A percentile compares a stretch with the other conserved stretches of the same genome.
These are phyloP conservation scores for Enteromius radiatus DNA, from an alignment of 2,797 vertebrate genomes.

Conservation along the genomic window DNA sequence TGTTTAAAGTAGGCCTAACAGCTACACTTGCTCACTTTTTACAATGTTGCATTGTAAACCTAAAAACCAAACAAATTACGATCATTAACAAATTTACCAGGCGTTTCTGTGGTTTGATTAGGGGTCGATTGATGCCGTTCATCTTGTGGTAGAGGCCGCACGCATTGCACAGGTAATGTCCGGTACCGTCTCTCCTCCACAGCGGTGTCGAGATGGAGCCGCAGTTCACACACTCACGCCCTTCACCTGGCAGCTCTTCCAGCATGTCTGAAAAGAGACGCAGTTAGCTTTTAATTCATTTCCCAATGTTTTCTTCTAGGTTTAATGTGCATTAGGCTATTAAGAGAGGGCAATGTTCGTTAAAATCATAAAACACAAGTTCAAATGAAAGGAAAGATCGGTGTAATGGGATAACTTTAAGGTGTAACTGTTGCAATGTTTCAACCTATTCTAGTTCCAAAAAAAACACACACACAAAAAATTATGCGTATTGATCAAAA, in stretches of 20 bases:
- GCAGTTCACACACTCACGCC: conserved; percentile 96
- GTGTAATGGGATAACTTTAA: not conserved
- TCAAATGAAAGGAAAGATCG: not conserved
- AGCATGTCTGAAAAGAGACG: conserved; percentile 78
- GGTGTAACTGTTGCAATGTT: not conserved
- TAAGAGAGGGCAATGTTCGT: conserved; percentile 1
- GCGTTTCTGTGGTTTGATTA: conserved; percentile 94
- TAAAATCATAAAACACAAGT: conserved; percentile 1
- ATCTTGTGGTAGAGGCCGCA: conserved; percentile 99
- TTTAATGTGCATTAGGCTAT: too few species aligned
- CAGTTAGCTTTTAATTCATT: not conserved
- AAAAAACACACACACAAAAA: not conserved
- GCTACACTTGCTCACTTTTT: not conserved
- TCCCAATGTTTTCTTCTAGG: not conserved
- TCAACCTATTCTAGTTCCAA: too few species aligned
- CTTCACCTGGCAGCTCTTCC: conserved; percentile 88
- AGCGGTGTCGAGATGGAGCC: conserved; percentile 96
- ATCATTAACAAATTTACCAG: conserved; percentile 80
- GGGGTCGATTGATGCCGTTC: conserved; percentile 96
- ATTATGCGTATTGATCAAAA: not conserved
- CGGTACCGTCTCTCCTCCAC: conserved; percentile 95
- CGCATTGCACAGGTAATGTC: conserved; percentile 97
- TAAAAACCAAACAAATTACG: not conserved
- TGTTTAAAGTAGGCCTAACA: too few species aligned
- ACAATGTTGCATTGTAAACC: not conserved